Evolutionary conservation across 2,888 invertebrate species (phyloP).

Genomic region (Germaria angustata): DNA sequence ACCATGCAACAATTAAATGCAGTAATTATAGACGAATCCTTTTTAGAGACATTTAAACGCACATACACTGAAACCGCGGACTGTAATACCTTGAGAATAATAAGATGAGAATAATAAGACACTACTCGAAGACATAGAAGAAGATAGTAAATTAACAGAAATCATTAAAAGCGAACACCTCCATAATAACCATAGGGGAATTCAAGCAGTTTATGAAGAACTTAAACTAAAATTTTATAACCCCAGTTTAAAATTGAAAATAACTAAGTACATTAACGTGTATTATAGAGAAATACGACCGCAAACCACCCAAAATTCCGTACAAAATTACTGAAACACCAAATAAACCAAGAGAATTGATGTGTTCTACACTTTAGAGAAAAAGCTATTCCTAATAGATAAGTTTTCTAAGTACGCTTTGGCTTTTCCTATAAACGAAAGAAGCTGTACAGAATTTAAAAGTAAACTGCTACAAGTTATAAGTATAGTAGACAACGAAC

Average conservation of each 20-base stretch:
- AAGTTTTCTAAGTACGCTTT: conserved; percentile 43
- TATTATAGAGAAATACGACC: conserved; percentile 57
- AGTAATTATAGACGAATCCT: background rate
- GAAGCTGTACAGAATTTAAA: conserved; percentile 41
- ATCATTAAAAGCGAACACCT: conserved; percentile 31
- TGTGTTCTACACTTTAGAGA: conserved; percentile 27
- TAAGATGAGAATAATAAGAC: conserved; percentile 18
- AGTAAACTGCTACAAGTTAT: too few relatives aligned
- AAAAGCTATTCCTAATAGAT: conserved; percentile 47
- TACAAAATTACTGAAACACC: conserved; percentile 69
- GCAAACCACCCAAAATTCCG: conserved; percentile 60
- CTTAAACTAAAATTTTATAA: conserved; percentile 48
- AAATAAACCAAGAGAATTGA: conserved; percentile 66
- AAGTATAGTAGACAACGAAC: conserved; percentile 5
- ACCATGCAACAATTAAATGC: conserved; percentile 1
- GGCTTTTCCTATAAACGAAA: background rate
- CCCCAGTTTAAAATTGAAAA: conserved; percentile 54
- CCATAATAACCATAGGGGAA: conserved; percentile 35
- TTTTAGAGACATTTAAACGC: background rate
- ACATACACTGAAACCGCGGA: background rate
- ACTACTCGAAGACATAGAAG: background rate
- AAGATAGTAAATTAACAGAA: conserved; percentile 12
- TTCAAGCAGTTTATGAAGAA: conserved; percentile 28
- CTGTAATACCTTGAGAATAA: conserved; percentile 3
- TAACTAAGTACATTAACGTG: conserved; percentile 67